Base-by-base conservation (phyloP, 2,797 vertebrate genomes). In the Lindbergichthys nudifrons region DNA sequence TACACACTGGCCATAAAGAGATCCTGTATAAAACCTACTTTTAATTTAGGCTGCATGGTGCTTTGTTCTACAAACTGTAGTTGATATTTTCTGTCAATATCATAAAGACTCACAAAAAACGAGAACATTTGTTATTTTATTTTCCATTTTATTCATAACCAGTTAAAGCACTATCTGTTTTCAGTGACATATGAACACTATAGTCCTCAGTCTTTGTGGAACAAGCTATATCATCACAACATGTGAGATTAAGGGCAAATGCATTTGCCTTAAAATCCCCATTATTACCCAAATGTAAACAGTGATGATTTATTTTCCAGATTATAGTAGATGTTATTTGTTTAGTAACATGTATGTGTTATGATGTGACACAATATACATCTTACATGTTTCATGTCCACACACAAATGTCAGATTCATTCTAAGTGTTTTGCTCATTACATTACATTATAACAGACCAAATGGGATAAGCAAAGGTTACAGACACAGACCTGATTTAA, bases 51-150 rank as follows among this genome's bases (percentile, higher is more conserved):
- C 57, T 61, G 2, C 14, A 18, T n/a, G n/a, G 62, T 66, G 11
- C 19, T 6, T 72, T 72, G 15, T 58, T 63, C 52, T 36, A 67
- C 18, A 57, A 42, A 64, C 16, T 53, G 19, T 41, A 58, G 60
- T n/a, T 70, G n/a, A 67, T 43, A 57, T 53, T 21, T 58, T 77
- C n/a, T 63, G 66, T 72, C 39, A 30, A 43, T 18, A 56, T 68
- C 53, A 62, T 58, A 47, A 75, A 68, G 58, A 43, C 16, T 80
- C 51, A 61, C 48, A 69, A 54, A 53, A 65, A 63, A 57, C n/a
- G 30, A 30, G 65, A 54, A 19, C 50, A 63, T 53, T 53, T 36
- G 26, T 19, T 19, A 59, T 64, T 52, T 15, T 58, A 51, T 26
- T 69, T 66, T 70, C 6, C 41, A 23, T 60, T 61, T 67, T n/a